Conservation (phyloP, 1,140 invertebrate species). For the Procambarus clarkii region DNA sequence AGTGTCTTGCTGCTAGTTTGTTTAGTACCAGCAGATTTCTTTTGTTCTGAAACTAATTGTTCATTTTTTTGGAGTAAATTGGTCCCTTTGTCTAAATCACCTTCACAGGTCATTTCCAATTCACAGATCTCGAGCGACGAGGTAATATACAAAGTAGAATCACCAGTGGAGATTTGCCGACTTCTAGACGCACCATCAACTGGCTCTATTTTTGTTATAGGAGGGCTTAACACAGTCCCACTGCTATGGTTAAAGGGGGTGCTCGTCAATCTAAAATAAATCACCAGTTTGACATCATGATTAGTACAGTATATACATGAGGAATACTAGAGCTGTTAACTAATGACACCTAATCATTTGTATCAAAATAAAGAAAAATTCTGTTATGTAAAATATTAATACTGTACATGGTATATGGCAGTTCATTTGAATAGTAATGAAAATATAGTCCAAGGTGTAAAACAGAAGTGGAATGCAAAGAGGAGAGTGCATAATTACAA, state of each 20-base stretch:
- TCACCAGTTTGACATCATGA: not conserved
- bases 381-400: too few relatives aligned
- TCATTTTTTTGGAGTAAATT: not conserved
- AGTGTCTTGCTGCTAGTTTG: not conserved
- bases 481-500: too few relatives aligned
- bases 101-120: slow-evolving; percentile 24
- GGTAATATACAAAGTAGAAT: not conserved
- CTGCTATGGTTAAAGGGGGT: slow-evolving; percentile 1
- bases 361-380: not conserved
- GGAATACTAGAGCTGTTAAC: not conserved
- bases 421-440: too few relatives aligned
- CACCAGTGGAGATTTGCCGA: not conserved
- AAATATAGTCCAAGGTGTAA: too few relatives aligned
- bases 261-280: slow-evolving; percentile 33
- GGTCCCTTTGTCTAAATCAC: too few relatives aligned
- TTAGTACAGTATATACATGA: not conserved
- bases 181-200: not conserved
- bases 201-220: slow-evolving; percentile 7
- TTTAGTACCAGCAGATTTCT: not conserved
- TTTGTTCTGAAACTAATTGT: not conserved
- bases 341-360: not conserved
- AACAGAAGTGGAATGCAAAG: too few relatives aligned
- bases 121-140: not conserved
- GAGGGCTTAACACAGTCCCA: slow-evolving; percentile 4
- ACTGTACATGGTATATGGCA: too few relatives aligned